Evolutionary conservation across 64 coral and sea anemone species (phyloP).

Genomic region (Dendronephthya gigantea): DNA sequence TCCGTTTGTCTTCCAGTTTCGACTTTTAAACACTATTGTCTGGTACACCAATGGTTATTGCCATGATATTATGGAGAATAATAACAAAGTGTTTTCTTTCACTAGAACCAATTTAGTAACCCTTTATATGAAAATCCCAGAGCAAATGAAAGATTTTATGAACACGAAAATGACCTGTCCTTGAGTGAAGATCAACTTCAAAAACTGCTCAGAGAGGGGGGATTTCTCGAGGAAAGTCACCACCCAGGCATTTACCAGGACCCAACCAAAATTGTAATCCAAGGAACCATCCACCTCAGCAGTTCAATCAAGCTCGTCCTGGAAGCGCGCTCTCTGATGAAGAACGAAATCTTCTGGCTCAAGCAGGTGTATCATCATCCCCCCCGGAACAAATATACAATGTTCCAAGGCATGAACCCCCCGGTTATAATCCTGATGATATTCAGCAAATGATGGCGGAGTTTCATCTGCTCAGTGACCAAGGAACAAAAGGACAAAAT

Average conservation of each 20-base stretch:
- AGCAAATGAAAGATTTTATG: background rate
- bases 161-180: background rate
- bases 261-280: too few relatives aligned
- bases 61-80: background rate
- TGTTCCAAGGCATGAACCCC: background rate
- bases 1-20: too few relatives aligned
- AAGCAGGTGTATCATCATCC: background rate
- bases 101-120: background rate
- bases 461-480: background rate
- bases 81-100: background rate
- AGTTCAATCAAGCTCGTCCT: background rate
- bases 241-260: background rate
- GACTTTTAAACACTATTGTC: too few relatives aligned
- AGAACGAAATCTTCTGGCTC: background rate
- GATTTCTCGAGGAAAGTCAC: background rate
- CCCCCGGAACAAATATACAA: background rate
- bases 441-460: background rate
- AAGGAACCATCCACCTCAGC: background rate
- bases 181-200: background rate
- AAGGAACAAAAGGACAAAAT: background rate
- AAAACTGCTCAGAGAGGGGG: background rate
- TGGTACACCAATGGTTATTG: too few relatives aligned
- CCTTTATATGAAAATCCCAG: background rate
- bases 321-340: background rate
- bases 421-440: background rate